phyloP scores from a whole-genome alignment of 2,888 invertebrate genomes.

The Eristalinus aeneus region DNA sequence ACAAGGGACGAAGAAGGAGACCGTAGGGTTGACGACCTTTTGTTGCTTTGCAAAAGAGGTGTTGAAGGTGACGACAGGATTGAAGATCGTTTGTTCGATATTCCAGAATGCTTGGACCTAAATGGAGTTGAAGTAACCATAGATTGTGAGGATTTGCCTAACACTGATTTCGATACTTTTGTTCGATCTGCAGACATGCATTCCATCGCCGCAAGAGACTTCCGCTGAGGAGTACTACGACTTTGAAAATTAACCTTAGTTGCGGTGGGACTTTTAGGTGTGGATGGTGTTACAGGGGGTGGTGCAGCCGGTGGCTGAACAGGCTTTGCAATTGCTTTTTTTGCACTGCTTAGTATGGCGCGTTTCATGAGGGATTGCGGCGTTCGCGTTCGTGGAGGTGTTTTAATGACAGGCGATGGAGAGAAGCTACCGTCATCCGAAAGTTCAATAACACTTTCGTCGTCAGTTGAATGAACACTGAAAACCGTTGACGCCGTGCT shows the following conservation, averaged over 20 bases:
- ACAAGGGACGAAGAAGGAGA: slow-evolving; percentile 10
- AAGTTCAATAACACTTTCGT: slow-evolving; percentile 75
- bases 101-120: not conserved
- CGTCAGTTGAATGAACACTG: slow-evolving; percentile 74
- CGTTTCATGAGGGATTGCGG: slow-evolving; percentile 77
- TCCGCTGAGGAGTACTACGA: slow-evolving; percentile 50
- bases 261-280: slow-evolving; percentile 39
- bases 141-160: slow-evolving; percentile 12
- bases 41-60: not conserved
- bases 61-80: slow-evolving; percentile 1
- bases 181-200: not conserved
- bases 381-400: slow-evolving; percentile 74
- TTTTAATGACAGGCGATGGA: slow-evolving; percentile 67
- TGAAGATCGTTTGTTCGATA: slow-evolving; percentile 1
- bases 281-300: not conserved
- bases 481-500: slow-evolving; percentile 70
- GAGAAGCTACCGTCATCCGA: slow-evolving; percentile 68
- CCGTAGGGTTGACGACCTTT: not conserved
- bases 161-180: slow-evolving; percentile 5
- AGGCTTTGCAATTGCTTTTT: slow-evolving; percentile 72
- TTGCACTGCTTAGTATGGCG: slow-evolving; percentile 77
- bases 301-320: not conserved
- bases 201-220: slow-evolving; percentile 20
- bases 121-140: slow-evolving; percentile 56
- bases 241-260: slow-evolving; percentile 30